A percentile compares a stretch with the other conserved stretches of the same genome.
Conservation (phyloP, 2,888 invertebrate genomes). For the Adineta ricciae region DNA sequence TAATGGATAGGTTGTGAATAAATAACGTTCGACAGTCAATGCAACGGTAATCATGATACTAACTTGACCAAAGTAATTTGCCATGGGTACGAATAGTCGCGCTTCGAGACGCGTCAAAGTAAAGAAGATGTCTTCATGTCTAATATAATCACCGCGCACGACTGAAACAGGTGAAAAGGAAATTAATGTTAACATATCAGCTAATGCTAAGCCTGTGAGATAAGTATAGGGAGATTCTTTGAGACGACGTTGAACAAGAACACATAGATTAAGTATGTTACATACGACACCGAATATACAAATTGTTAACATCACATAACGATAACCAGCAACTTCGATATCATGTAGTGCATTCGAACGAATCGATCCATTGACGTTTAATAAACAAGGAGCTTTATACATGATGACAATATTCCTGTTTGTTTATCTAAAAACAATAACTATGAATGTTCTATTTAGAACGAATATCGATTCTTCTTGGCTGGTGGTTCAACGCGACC, state of each 20-base stretch:
- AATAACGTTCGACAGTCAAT: constrained; percentile 43
- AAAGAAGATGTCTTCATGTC: constrained; percentile 34
- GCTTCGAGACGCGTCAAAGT: constrained; percentile 40
- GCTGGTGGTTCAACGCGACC: constrained; percentile 46
- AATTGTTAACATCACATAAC: constrained; percentile 40
- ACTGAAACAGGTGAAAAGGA: constrained; percentile 37
- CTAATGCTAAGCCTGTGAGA: constrained; percentile 42
- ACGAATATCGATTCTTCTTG: constrained; percentile 49
- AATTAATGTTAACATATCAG: constrained; percentile 41
- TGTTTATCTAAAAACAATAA: no score
- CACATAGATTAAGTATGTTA: constrained; percentile 43
- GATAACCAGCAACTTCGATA: constrained; percentile 35
- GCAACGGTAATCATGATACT: constrained; percentile 43
- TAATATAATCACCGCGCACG: constrained; percentile 36
- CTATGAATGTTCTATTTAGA: constrained; percentile 37
- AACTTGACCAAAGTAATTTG: constrained; percentile 42
- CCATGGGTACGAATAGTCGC: constrained; percentile 40
- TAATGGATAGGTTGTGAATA: constrained; percentile 42
- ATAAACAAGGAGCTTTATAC: not conserved
- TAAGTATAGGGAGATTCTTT: constrained; percentile 46
- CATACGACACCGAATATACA: constrained; percentile 43
- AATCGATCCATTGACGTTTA: not conserved
- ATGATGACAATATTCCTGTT: not conserved
- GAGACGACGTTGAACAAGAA: constrained; percentile 40
- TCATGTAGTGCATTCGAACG: constrained; percentile 1